Evolutionary conservation across 2,888 invertebrate genomes (phyloP).

Genomic region (Masnerella sp.): DNA sequence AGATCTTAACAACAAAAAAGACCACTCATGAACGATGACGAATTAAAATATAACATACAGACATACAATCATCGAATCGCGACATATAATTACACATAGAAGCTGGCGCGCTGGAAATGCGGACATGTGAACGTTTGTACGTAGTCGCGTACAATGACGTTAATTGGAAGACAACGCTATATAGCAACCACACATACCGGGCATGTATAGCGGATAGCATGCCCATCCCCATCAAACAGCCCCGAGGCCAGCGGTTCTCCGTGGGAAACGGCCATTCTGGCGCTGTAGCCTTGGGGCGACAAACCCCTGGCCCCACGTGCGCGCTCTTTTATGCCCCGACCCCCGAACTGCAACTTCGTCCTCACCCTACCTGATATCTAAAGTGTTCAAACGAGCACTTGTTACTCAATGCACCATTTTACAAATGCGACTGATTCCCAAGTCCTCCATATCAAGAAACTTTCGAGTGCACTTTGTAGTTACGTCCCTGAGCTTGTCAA

Average conservation of each 20-base stretch:
- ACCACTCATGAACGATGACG: too few relatives aligned
- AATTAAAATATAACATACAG: too few relatives aligned
- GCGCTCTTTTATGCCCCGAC: constrained; percentile 54
- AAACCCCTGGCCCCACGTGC: constrained; percentile 47
- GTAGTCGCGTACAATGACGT: constrained; percentile 70
- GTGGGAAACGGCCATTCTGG: constrained; percentile 71
- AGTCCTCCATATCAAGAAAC: too few relatives aligned
- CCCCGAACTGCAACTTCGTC: constrained; percentile 34
- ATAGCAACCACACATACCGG: constrained; percentile 65
- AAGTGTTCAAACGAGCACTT: constrained; percentile 57
- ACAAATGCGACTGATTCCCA: too few relatives aligned
- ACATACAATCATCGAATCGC: too few relatives aligned
- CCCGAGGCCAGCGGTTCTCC: constrained; percentile 66
- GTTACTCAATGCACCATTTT: too few relatives aligned
- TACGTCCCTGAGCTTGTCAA: too few relatives aligned
- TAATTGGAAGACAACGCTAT: constrained; percentile 74
- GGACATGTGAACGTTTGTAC: constrained; percentile 58
- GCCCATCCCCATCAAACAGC: constrained; percentile 67
- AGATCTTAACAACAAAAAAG: too few relatives aligned
- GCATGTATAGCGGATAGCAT: constrained; percentile 59
- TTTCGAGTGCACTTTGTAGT: too few relatives aligned
- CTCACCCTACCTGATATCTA: constrained; percentile 43
- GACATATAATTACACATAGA: constrained; percentile 33
- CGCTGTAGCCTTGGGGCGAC: constrained; percentile 68
- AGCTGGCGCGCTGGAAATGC: constrained; percentile 36